Conservation (phyloP, 2,888 invertebrate genomes). For the Acleris sparsana region DNA sequence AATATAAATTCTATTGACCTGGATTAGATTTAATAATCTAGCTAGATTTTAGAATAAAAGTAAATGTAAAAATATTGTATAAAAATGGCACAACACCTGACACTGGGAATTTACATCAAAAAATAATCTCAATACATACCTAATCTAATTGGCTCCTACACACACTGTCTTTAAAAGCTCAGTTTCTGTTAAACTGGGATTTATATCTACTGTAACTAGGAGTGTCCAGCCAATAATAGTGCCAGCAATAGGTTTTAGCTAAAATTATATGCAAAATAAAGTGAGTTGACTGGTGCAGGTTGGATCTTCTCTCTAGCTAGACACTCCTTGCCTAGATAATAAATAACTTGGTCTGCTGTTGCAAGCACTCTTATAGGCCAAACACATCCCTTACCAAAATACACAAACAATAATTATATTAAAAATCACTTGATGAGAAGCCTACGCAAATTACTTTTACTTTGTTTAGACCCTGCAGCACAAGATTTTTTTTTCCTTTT, state of each 20-base stretch:
- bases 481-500: slow-evolving; percentile 70
- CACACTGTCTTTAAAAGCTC: slow-evolving; percentile 17
- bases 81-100: slow-evolving; percentile 54
- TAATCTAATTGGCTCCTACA: slow-evolving; percentile 16
- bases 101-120: slow-evolving; percentile 44
- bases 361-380: no score
- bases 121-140: slow-evolving; percentile 30
- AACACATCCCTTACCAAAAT: slow-evolving; percentile 40
- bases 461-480: slow-evolving; percentile 70
- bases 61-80: slow-evolving; percentile 20
- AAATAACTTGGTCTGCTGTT: no score
- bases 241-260: no score
- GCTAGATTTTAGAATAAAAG: slow-evolving; percentile 10
- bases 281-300: no score
- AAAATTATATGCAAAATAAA: no score
- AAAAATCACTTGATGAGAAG: slow-evolving; percentile 57
- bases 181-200: slow-evolving; percentile 25
- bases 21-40: slow-evolving; percentile 1
- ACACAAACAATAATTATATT: slow-evolving; percentile 28
- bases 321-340: no score
- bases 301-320: no score
- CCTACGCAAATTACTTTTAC: slow-evolving; percentile 72
- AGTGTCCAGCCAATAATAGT: no score
- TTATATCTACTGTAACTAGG: neutral
- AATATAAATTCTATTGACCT: neutral